Base-by-base conservation (phyloP, 35 echinoderm and acorn worm species). In the Diadema setosum region DNA sequence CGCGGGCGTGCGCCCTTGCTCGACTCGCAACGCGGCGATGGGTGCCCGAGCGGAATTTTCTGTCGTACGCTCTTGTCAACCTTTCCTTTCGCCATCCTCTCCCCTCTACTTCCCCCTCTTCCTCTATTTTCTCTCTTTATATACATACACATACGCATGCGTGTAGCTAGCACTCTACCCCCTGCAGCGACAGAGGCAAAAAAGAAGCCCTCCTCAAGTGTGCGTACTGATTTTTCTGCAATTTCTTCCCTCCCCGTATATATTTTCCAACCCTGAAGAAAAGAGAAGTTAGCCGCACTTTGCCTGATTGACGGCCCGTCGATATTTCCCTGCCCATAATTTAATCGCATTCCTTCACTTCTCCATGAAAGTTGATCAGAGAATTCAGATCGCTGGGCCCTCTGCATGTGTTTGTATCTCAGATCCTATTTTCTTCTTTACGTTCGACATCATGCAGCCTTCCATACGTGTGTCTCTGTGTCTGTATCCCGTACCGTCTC, bases 291-390 rank as follows among this genome's bases (percentile, higher is more conserved):
- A 78, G 35, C 24, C 73, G 73, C 73, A 78, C 73, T 78, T 44
- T 78, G 18, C 39, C 7, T 78, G 73, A 78, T 78, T 78, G 73
- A 78, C 73, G 20, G 24, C 35, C 40, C 73, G 44, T 78, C 73
- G 40, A 78, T 78, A 78, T 42, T 78, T n/a, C n/a, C 73, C 35
- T 78, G 39, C 73, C 73, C 73, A 78, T 78, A 78, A 78, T 78
- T 78, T 36, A 78, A 78, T 78, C 35, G 73, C 73, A 78, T 78
- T 78, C 40, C 63, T 67, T 34, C 63, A 67, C 63, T 67, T 36
- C 33, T 78, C 40, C 73, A 33, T 78, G 40, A 44, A 78, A 44
- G 44, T 78, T 67, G 63, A 67, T 67, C 30, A 78, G 44, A 36
- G 44, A 35, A 36, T 35, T 25, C 24, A 78, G 73, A 78, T 78